phyloP scores from a whole-genome alignment of 2,797 vertebrate species.

The Limosa lapponica region DNA sequence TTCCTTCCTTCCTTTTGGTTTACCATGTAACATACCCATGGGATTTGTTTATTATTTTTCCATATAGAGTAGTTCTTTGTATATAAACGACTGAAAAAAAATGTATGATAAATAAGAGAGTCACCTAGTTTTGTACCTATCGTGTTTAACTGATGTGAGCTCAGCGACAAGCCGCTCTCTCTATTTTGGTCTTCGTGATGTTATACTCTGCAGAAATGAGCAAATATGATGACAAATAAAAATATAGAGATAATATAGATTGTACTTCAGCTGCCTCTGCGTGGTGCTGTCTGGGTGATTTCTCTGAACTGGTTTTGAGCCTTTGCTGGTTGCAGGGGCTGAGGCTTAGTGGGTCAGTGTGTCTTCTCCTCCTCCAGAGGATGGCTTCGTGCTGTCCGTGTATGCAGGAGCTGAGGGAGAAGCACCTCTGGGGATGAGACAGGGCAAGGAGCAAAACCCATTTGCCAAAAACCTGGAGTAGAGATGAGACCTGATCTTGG shows the following conservation, averaged over 20 bases:
- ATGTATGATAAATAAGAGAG: constrained; percentile 79
- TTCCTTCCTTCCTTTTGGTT: constrained; percentile 36
- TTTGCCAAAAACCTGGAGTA: not conserved
- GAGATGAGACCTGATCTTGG: not conserved
- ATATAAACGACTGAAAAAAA: constrained; percentile 80
- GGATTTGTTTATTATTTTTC: constrained; percentile 71
- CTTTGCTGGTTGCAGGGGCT: not conserved
- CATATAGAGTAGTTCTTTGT: constrained; percentile 82
- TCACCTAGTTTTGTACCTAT: constrained; percentile 87
- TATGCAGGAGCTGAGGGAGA: not conserved
- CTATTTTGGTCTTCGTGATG: constrained; percentile 84
- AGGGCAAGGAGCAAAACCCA: not conserved
- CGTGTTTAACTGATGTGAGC: constrained; percentile 77
- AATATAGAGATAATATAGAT: constrained; percentile 81
- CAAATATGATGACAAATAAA: constrained; percentile 77
- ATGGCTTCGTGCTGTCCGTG: fast-evolving
- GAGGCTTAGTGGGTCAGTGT: not conserved
- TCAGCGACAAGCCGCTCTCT: constrained; percentile 80
- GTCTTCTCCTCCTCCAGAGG: not conserved
- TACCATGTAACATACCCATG: constrained; percentile 58
- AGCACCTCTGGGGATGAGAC: not conserved
- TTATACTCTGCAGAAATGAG: constrained; percentile 78
- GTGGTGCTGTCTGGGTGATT: constrained; percentile 36
- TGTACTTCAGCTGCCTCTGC: constrained; percentile 68
- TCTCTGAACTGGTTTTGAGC: not conserved